phyloP scores from a whole-genome alignment of 2,113 vertebrate genomes.

The Tricholaema leucomelas region DNA sequence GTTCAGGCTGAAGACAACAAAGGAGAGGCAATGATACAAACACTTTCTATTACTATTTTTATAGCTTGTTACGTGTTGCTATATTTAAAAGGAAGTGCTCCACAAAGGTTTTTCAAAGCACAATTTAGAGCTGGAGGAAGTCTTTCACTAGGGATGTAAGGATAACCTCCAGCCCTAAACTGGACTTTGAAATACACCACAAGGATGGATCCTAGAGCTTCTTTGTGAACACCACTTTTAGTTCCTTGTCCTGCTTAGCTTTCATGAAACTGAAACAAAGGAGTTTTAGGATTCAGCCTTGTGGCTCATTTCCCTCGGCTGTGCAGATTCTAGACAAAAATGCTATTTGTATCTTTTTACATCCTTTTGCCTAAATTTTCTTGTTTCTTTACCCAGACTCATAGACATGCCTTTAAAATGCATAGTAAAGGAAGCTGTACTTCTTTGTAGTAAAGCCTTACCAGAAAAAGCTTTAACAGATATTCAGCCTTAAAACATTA shows the following conservation, averaged over 20 bases:
- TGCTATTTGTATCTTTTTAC: background rate
- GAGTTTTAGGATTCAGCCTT: background rate
- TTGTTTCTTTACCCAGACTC: background rate
- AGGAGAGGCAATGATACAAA: background rate
- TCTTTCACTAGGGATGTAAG: background rate
- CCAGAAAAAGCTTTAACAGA: background rate
- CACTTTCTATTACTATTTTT: background rate
- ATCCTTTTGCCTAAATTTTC: background rate
- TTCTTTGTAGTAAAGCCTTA: background rate
- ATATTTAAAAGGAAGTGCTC: background rate
- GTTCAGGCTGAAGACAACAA: background rate
- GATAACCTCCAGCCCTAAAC: no score
- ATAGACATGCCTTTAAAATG: background rate
- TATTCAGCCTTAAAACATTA: background rate
- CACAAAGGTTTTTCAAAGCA: background rate
- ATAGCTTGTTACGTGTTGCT: background rate
- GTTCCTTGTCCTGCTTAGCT: background rate
- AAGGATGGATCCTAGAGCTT: no score
- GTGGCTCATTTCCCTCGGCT: background rate
- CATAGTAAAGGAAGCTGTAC: background rate
- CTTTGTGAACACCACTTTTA: no score
- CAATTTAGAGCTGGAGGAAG: background rate
- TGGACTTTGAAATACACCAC: no score
- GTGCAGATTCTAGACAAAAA: background rate
- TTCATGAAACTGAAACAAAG: background rate